Base-by-base conservation (phyloP, 2,113 vertebrate species). In the Quiscalus mexicanus region DNA sequence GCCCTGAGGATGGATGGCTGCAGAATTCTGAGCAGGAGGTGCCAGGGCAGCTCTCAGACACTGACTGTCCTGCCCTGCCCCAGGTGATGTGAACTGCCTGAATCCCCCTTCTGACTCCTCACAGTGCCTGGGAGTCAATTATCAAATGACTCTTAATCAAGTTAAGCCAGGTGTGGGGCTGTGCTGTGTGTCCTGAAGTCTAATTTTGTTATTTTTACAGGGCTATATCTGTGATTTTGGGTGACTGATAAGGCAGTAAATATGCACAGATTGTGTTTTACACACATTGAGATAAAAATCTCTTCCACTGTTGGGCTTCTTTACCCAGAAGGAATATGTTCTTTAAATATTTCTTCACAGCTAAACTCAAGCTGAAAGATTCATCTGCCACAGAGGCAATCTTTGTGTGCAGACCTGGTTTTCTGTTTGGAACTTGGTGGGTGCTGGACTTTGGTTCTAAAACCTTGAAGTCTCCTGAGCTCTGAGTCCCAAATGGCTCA, bases 321-420 rank as follows among this genome's bases (percentile, higher is more conserved):
- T 89, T 82, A 80, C 50, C 58, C 16, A 35, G 44, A 70, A 80
- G 45, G 50, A 80, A 68, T 53, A 9, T 70, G 23, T 84, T 93
- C 55, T 80, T 95, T 50, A 73, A 92, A 80, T 88, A 74, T 59
- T 93, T 77, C 68, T 63, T 77, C 31, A 11, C 71, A 77, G 63
- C 50, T 73, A 33, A 64, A 53, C 22, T 62, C 3, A 6, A 67
- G 63, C 55, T 70, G 74, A 76, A 85, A 37, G 70, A 22, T 73
- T 60, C 8, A 30, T 47, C 28, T 91, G 82, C 49, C 23, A 28
- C 3, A 7, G 64, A 75, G 73, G 25, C 44, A 53, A 2, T 19
- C 13, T 53, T 35, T 45, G 12, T 62, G n/a, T 65, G 81, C 68
- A 88, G 55, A 31, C 6, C 65, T 89, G 58, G 15, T 49, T 28